Conservation (phyloP, 2,113 vertebrate species). For the Rhombomys opimus region DNA sequence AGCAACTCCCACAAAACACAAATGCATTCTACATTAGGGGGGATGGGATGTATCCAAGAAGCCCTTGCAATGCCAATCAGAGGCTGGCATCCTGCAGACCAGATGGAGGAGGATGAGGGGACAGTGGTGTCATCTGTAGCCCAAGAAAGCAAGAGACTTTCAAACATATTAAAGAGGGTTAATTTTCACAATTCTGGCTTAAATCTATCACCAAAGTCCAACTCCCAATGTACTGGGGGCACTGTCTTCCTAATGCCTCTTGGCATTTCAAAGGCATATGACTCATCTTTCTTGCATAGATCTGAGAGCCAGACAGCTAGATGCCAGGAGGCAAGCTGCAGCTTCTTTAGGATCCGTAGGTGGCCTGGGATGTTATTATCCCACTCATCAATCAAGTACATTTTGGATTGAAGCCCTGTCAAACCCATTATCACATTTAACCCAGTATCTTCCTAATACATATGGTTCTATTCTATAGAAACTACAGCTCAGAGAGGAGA, state of each 20-base stretch:
- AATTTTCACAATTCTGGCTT: slow-evolving; percentile 49
- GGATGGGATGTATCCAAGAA: neutral
- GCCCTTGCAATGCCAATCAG: slow-evolving; percentile 5
- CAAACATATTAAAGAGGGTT: slow-evolving; percentile 22
- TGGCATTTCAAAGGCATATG: slow-evolving; percentile 52
- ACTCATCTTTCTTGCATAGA: slow-evolving; percentile 15
- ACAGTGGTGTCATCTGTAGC: slow-evolving; percentile 3
- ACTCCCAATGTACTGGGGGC: neutral
- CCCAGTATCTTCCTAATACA: too few relatives aligned
- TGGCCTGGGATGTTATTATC: neutral
- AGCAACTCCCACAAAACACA: neutral
- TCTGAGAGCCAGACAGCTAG: neutral
- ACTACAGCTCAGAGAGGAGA: neutral
- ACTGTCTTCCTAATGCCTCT: slow-evolving; percentile 27
- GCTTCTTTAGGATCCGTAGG: neutral
- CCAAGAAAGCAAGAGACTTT: slow-evolving; percentile 82
- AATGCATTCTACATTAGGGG: slow-evolving; percentile 32
- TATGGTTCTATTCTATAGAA: neutral
- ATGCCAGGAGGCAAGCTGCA: neutral
- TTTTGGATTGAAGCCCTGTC: neutral
- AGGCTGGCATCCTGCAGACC: slow-evolving; percentile 61
- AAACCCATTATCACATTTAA: neutral
- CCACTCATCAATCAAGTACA: neutral
- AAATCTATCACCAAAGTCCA: slow-evolving; percentile 8
- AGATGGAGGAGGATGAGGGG: slow-evolving; percentile 60